Conservation (phyloP, 2,113 vertebrate species). For the Diadophis punctatus region DNA sequence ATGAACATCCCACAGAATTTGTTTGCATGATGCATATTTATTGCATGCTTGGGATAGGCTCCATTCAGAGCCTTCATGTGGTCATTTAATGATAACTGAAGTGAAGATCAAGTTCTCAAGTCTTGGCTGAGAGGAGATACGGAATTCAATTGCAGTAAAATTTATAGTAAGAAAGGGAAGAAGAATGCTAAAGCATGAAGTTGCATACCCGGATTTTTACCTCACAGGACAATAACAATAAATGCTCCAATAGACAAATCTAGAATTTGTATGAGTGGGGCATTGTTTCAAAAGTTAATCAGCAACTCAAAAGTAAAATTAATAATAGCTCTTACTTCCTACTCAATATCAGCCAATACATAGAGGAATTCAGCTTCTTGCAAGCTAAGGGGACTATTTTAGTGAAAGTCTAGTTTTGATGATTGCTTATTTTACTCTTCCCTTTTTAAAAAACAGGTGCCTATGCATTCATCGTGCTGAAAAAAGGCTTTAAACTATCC, state of each 20-base stretch:
- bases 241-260: not conserved
- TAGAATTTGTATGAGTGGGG: not conserved
- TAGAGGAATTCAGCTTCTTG: not conserved
- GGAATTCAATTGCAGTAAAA: not conserved
- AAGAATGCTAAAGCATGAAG: not conserved
- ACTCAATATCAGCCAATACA: not conserved
- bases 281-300: not conserved
- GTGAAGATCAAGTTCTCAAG: not conserved
- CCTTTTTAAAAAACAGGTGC: constrained; percentile 58
- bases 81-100: not conserved
- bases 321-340: not conserved
- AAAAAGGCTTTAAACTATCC: constrained; percentile 48
- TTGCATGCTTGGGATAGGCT: accelerated
- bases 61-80: not conserved
- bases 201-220: not conserved
- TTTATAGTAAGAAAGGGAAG: not conserved
- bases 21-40: not conserved
- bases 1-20: not conserved
- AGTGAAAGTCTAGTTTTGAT: not conserved
- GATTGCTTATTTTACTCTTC: not conserved
- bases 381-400: not conserved
- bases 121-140: not conserved
- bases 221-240: not conserved
- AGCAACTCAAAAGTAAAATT: not conserved
- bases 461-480: constrained; percentile 74